Evolutionary conservation across 2,888 invertebrate species (phyloP).

Genomic region (Lampropteryx suffumata): DNA sequence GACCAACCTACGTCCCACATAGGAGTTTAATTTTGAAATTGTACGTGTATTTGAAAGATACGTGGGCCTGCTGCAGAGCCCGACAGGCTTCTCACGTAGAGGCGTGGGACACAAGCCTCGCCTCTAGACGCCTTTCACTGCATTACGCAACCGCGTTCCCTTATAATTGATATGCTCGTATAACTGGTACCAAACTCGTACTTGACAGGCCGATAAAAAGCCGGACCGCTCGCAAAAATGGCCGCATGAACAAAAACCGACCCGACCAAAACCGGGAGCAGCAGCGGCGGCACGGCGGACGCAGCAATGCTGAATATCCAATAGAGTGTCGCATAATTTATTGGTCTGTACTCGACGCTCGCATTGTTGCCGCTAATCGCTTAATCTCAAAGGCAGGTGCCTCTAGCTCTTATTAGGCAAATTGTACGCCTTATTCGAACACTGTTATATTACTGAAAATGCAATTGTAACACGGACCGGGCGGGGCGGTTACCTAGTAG

Average conservation of each 20-base stretch:
- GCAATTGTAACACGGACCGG: constrained; percentile 13
- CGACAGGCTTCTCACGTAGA: constrained; percentile 38
- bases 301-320: constrained; percentile 43
- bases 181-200: constrained; percentile 48
- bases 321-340: constrained; percentile 56
- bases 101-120: constrained; percentile 45
- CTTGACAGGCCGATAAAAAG: constrained; percentile 48
- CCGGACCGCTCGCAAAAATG: constrained; percentile 51
- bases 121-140: constrained; percentile 52
- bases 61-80: constrained; percentile 30
- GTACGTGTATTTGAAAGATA: constrained; percentile 39
- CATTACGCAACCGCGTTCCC: constrained; percentile 60
- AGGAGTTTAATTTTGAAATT: constrained; percentile 25
- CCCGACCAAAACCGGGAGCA: constrained; percentile 52
- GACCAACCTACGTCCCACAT: constrained; percentile 17
- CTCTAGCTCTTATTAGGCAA: constrained; percentile 51
- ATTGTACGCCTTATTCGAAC: constrained; percentile 41
- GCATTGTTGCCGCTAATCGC: constrained; percentile 49
- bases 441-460: constrained; percentile 33
- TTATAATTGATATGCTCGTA: constrained; percentile 62
- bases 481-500: constrained; percentile 10
- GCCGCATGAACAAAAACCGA: constrained; percentile 52
- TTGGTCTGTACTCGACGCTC: constrained; percentile 36
- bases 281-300: constrained; percentile 16
- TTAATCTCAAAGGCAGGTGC: constrained; percentile 57